Percentiles rank a stretch among this genome's conserved stretches.
These are phyloP conservation scores for Xiphophorus couchianus DNA, from an alignment of 2,113 vertebrate genomes.

Conservation along the genomic window DNA sequence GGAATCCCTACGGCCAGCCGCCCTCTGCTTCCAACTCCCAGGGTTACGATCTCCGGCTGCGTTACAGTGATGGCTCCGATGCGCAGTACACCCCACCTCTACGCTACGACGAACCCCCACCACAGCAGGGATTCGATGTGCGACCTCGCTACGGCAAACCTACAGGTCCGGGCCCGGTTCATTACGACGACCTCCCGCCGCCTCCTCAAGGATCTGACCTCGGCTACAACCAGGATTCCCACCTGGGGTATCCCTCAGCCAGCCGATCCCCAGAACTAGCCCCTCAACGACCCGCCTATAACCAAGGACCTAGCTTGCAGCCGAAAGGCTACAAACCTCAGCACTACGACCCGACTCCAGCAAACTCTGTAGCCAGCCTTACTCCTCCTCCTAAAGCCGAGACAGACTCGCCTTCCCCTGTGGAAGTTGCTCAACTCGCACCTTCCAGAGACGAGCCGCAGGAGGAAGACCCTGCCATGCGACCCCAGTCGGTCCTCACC, in stretches of 20 bases:
- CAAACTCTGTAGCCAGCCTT: constrained; percentile 76
- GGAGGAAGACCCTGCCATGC: constrained; percentile 93
- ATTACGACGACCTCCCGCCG: constrained; percentile 84
- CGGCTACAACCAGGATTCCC: constrained; percentile 80
- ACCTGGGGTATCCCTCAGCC: constrained; percentile 53
- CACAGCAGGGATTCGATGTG: constrained; percentile 81
- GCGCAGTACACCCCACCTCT: constrained; percentile 85
- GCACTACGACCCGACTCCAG: constrained; percentile 82
- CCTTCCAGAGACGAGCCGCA: constrained; percentile 77
- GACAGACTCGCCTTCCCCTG: constrained; percentile 71
- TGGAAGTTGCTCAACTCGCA: constrained; percentile 73
- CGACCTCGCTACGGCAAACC: constrained; percentile 88
- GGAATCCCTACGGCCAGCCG: constrained; percentile 87
- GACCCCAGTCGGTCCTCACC: constrained; percentile 92
- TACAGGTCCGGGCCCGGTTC: constrained; percentile 75
- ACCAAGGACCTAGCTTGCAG: constrained; percentile 81
- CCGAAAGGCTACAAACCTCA: constrained; percentile 82
- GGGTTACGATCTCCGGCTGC: constrained; percentile 83
- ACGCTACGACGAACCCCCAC: constrained; percentile 86
- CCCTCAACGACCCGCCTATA: constrained; percentile 56
- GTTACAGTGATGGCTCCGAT: constrained; percentile 83
- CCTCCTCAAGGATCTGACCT: constrained; percentile 78
- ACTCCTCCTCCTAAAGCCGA: constrained; percentile 83
- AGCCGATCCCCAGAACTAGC: constrained; percentile 63
- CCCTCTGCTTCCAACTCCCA: constrained; percentile 75